These are phyloP conservation scores for Drosophila hamatofila DNA, from an alignment of 2,888 invertebrate genomes.

Conservation along the genomic window DNA sequence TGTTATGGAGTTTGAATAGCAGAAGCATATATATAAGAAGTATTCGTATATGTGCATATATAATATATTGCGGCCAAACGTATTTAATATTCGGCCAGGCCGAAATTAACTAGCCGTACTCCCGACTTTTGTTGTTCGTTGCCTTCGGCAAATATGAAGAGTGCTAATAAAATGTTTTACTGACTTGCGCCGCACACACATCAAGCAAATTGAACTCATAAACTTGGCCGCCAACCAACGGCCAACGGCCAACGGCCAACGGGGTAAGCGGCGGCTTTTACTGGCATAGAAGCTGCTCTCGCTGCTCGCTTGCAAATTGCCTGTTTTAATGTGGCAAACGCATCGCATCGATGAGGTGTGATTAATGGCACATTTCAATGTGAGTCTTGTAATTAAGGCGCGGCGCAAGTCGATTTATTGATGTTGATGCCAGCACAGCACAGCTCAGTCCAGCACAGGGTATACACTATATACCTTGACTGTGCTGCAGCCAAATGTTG, in stretches of 20 bases:
- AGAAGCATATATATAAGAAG: not conserved
- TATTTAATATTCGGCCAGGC: not conserved
- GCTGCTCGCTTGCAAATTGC: conserved; percentile 49
- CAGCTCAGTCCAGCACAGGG: conserved; percentile 31
- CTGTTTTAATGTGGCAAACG: conserved; percentile 65
- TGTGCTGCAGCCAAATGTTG: conserved; percentile 53
- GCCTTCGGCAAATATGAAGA: conserved; percentile 64
- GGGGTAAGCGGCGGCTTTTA: conserved; percentile 27
- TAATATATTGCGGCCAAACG: too few relatives aligned
- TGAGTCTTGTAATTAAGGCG: conserved; percentile 70
- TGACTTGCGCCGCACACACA: conserved; percentile 29
- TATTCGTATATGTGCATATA: not conserved
- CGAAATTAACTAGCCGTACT: not conserved
- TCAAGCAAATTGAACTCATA: conserved; percentile 63
- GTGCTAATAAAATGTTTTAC: conserved; percentile 67
- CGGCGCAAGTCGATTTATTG: conserved; percentile 61
- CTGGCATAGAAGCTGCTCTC: not conserved
- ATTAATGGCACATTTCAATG: conserved; percentile 74
- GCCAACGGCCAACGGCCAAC: not conserved
- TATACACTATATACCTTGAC: conserved; percentile 9
- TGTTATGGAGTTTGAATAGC: not conserved
- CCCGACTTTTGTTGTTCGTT: conserved; percentile 1
- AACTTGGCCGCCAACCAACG: conserved; percentile 32
- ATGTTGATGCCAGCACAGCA: conserved; percentile 26
- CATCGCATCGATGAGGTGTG: conserved; percentile 73